These are phyloP conservation scores for Capromys pilorides DNA, from an alignment of 2,797 vertebrate species.

Conservation along the genomic window DNA sequence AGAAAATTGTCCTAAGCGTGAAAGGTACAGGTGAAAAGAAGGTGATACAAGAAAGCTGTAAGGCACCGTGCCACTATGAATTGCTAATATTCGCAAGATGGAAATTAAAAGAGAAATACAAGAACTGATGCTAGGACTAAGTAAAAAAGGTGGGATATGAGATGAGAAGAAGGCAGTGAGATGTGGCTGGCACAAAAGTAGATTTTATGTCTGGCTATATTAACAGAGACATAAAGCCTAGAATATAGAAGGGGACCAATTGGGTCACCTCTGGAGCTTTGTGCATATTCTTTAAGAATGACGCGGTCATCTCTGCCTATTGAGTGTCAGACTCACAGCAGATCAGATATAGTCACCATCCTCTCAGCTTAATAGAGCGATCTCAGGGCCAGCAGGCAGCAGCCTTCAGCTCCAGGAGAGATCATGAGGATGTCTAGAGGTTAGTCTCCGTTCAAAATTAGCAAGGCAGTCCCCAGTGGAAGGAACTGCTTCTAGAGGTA, in stretches of 20 bases:
- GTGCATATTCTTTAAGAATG: slow-evolving; percentile 40
- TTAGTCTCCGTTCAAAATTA: not conserved
- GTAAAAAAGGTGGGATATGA: not conserved
- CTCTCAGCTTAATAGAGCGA: not conserved
- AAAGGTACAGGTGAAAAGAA: not conserved
- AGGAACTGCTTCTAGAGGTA: not conserved
- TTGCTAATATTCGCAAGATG: slow-evolving; percentile 10
- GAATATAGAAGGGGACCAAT: not conserved
- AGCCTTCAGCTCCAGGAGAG: not conserved
- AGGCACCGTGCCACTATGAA: not conserved
- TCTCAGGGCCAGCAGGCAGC: not conserved
- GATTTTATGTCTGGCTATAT: not conserved
- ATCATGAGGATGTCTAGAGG: not conserved
- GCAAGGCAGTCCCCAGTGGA: not conserved
- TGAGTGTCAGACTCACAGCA: not conserved
- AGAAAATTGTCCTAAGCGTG: not conserved
- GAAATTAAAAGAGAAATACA: slow-evolving; percentile 25
- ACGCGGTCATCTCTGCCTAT: not conserved
- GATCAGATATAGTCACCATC: not conserved
- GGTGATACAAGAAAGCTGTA: not conserved
- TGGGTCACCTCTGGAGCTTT: not conserved
- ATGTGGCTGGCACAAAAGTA: not conserved
- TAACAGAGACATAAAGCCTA: slow-evolving; percentile 19
- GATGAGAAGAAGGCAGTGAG: not conserved
- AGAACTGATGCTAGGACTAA: slow-evolving; percentile 9